Conservation (phyloP, 2,113 vertebrate species). For the Hemiscyllium ocellatum region DNA sequence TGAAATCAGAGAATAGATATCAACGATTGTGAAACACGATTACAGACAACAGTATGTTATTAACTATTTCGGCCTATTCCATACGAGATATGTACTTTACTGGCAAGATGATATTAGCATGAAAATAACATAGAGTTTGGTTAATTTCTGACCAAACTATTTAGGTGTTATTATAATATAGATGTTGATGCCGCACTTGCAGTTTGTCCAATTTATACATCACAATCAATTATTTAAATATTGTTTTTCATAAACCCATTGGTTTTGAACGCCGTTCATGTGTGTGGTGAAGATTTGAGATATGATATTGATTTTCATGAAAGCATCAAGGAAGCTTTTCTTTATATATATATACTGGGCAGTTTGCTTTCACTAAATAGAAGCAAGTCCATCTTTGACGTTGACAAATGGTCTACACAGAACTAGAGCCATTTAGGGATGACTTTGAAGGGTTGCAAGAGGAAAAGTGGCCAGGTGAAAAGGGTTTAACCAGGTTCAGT, state of each 20-base stretch:
- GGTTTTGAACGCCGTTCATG: slow-evolving; percentile 18
- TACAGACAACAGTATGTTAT: neutral
- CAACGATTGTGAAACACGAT: neutral
- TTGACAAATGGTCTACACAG: slow-evolving; percentile 66
- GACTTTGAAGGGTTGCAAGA: slow-evolving; percentile 52
- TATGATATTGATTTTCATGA: slow-evolving; percentile 46
- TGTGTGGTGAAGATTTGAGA: slow-evolving; percentile 43
- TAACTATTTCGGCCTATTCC: neutral
- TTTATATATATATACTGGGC: slow-evolving; percentile 13
- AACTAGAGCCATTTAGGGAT: slow-evolving; percentile 64
- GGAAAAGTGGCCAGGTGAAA: slow-evolving; percentile 45
- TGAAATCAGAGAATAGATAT: neutral
- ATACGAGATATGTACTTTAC: neutral
- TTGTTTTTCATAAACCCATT: neutral
- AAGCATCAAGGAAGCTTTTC: slow-evolving; percentile 41
- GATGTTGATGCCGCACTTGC: neutral
- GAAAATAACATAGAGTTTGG: neutral
- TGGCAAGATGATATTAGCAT: neutral
- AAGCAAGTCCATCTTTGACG: slow-evolving; percentile 56
- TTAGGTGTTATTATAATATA: slow-evolving; percentile 1
- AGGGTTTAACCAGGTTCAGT: slow-evolving; percentile 38
- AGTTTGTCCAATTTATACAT: neutral
- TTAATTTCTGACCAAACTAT: neutral
- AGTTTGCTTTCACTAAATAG: slow-evolving; percentile 52
- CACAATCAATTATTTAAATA: neutral